A percentile compares a stretch with the other conserved stretches of the same genome.
These are phyloP conservation scores for Drosophila nr. perissopoda DNA, from an alignment of 2,888 invertebrate genomes.

Conservation along the genomic window DNA sequence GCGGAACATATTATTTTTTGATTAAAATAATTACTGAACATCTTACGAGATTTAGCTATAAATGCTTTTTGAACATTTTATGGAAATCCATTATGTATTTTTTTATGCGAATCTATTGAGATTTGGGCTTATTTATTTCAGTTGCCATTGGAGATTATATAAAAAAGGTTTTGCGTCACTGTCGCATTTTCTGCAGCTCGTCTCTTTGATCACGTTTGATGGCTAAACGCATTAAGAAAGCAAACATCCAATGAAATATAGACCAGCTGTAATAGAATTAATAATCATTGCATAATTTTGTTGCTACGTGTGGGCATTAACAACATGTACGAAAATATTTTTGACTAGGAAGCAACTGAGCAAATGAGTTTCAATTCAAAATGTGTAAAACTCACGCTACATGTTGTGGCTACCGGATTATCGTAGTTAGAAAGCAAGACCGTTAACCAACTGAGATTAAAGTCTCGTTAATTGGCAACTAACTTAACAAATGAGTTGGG, in stretches of 20 bases:
- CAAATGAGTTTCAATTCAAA: constrained; percentile 11
- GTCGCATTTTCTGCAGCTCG: constrained; percentile 26
- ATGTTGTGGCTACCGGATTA: constrained; percentile 26
- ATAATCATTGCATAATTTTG: constrained; percentile 59
- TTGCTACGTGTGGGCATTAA: constrained; percentile 45
- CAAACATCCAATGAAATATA: constrained; percentile 26
- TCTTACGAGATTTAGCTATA: constrained; percentile 16
- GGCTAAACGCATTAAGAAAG: constrained; percentile 50
- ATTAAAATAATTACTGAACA: constrained; percentile 11
- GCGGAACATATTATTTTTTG: constrained; percentile 14
- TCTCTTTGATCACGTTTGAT: constrained; percentile 55
- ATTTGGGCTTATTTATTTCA: neutral
- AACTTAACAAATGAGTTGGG: constrained; percentile 3
- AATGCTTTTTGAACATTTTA: constrained; percentile 6
- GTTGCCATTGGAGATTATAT: constrained; percentile 44
- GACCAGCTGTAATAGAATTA: constrained; percentile 41
- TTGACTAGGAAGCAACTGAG: constrained; percentile 64
- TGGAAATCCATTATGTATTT: constrained; percentile 18
- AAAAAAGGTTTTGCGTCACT: constrained; percentile 30
- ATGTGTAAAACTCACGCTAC: constrained; percentile 57
- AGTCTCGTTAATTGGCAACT: constrained; percentile 2
- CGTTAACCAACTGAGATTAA: constrained; percentile 18
- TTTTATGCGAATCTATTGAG: constrained; percentile 8
- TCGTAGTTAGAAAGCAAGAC: constrained; percentile 57
- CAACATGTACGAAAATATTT: constrained; percentile 12